Evolutionary conservation across 2,113 vertebrate genomes (phyloP).

Genomic region (Heteronetta atricapilla): DNA sequence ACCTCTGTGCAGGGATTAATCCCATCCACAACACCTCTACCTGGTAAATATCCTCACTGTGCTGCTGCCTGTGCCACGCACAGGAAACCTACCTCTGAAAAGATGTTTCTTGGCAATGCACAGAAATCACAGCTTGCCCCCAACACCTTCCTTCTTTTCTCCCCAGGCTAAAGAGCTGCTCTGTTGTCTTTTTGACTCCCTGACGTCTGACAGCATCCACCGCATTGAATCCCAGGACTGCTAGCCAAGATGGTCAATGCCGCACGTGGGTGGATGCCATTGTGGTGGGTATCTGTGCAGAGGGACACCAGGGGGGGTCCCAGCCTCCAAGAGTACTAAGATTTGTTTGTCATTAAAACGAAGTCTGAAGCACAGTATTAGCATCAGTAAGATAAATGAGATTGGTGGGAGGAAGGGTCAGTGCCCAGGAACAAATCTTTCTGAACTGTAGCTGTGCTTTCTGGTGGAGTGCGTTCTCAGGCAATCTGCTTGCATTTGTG

Average conservation of each 20-base stretch:
- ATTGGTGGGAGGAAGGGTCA: background rate
- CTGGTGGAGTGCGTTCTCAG: background rate
- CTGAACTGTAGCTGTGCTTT: fast-evolving
- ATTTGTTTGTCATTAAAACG: constrained; percentile 35
- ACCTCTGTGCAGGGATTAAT: background rate
- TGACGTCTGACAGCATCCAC: constrained; percentile 66
- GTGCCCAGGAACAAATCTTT: background rate
- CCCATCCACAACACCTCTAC: background rate
- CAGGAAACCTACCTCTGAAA: background rate
- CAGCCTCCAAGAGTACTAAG: background rate
- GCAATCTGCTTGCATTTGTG: background rate
- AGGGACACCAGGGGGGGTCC: background rate
- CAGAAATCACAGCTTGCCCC: background rate
- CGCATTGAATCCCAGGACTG: background rate
- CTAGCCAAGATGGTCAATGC: background rate
- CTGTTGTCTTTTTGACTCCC: constrained; percentile 70
- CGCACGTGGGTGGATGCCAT: background rate
- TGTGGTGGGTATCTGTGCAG: fast-evolving
- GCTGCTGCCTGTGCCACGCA: background rate
- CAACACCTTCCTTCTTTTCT: background rate
- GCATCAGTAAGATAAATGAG: background rate
- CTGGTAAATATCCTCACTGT: background rate
- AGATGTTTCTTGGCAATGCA: background rate
- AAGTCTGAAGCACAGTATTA: background rate
- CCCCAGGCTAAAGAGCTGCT: constrained; percentile 73